These are phyloP conservation scores for Eubasilissa regina DNA, from an alignment of 1,140 invertebrate species.

Conservation along the genomic window DNA sequence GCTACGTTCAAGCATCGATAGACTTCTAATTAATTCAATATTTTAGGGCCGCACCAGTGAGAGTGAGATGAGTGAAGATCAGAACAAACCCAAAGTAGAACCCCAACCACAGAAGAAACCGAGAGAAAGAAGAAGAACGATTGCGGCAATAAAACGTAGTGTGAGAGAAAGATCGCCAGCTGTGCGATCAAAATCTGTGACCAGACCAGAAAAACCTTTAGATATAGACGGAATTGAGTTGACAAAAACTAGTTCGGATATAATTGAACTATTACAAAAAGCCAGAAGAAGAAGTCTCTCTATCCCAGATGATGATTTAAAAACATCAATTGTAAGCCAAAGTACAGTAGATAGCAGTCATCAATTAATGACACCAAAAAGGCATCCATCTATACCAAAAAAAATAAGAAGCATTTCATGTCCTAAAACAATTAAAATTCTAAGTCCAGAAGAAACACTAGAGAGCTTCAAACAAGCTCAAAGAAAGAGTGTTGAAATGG, in stretches of 20 bases:
- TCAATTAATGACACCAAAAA: conserved; percentile 69
- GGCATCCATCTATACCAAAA: conserved; percentile 66
- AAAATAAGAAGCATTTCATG: conserved; percentile 66
- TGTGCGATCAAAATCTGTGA: conserved; percentile 68
- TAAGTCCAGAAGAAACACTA: conserved; percentile 71
- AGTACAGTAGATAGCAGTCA: conserved; percentile 60
- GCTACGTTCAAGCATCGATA: conserved; percentile 1
- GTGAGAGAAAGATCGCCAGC: conserved; percentile 64
- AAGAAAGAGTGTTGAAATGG: conserved; percentile 60
- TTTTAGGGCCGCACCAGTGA: conserved; percentile 73
- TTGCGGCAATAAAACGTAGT: conserved; percentile 56
- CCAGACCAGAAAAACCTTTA: conserved; percentile 64
- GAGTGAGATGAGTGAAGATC: conserved; percentile 72
- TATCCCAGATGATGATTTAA: conserved; percentile 69
- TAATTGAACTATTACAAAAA: conserved; percentile 70
- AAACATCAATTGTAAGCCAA: conserved; percentile 65
- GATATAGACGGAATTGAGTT: conserved; percentile 67
- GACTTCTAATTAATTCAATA: conserved; percentile 33
- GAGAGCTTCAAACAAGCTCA: conserved; percentile 69
- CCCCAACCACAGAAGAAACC: conserved; percentile 63
- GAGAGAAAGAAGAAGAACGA: conserved; percentile 62
- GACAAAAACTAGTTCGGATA: conserved; percentile 69
- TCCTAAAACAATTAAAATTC: conserved; percentile 72
- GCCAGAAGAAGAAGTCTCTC: conserved; percentile 70
- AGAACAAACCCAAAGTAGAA: conserved; percentile 61